Percentiles rank a stretch among this genome's conserved stretches.
phyloP scores from a whole-genome alignment of 2,113 vertebrate genomes.

The Tympanuchus pallidicinctus region DNA sequence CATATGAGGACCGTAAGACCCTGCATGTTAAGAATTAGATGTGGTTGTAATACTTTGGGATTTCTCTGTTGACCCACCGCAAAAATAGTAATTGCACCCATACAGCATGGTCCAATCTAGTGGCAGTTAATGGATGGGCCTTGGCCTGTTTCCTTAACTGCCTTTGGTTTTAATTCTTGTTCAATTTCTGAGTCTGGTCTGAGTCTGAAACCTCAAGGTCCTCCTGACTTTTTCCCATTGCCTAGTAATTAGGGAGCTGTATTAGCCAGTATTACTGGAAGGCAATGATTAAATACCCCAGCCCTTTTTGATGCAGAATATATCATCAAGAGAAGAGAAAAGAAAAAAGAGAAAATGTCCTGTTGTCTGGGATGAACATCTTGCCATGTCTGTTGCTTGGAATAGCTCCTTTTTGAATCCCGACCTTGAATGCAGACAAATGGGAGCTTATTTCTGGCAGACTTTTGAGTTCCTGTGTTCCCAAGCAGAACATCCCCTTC shows the following conservation, averaged over 20 bases:
- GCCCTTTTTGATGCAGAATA: not conserved
- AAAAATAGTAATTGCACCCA: not conserved
- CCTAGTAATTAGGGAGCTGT: not conserved
- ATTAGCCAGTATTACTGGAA: not conserved
- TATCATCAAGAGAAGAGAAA: not conserved
- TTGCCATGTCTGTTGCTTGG: not conserved
- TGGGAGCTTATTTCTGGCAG: accelerated
- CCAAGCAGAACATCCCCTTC: not conserved
- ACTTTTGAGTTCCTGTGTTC: not conserved
- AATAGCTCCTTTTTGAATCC: not conserved
- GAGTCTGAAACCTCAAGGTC: not conserved
- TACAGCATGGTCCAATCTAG: not conserved
- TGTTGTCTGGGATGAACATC: not conserved
- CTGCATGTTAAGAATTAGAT: not conserved
- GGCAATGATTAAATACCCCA: not conserved
- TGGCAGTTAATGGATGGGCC: not conserved
- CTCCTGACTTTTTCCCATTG: not conserved
- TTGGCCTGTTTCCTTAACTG: not conserved
- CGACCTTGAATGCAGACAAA: not conserved
- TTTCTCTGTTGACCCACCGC: not conserved
- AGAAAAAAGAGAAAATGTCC: not conserved
- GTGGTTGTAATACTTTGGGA: accelerated
- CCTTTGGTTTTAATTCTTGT: not conserved
- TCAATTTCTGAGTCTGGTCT: not conserved
- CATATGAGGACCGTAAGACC: not conserved